Base-by-base conservation (phyloP, 2,113 vertebrate species). In the human region DNA sequence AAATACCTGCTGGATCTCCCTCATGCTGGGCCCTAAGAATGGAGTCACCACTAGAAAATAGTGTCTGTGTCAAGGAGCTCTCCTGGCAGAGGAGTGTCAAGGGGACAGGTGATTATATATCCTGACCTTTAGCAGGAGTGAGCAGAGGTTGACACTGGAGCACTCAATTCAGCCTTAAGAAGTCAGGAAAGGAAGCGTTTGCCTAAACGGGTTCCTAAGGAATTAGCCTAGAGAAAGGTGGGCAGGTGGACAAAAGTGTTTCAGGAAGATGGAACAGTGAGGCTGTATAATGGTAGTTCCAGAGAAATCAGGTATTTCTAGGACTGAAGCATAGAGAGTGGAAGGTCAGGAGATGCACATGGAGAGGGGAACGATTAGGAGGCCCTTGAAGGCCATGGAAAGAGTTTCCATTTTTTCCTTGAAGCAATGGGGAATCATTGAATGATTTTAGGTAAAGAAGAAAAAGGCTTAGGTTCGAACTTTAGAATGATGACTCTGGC, bases 401-500 rank as follows among this genome's bases (percentile, higher is more conserved):
- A 10, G 35, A 61, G 30, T 85, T 86, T 48, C 7, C 11, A 27
- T 79, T 90, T 90, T 50, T 68, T 83, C 7, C 40, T 96, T 68
- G 40, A 40, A 82, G 25, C 43, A 75, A 2, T 50, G 22, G 20
- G 23, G 27, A 88, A 68, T n/a, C 7, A 23, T 2, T 85, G 64
- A 55, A 38, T 84, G 50, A n/a, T 90, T 84, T 95, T 76, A 93
- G n/a, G 30, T 22, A 32, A 83, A 45, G 38, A 32, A 89, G 92
- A 11, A 6, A 57, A 88, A 84, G 35, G 7, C 25, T 80, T 1
- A 1, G 9, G 35, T 40, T 93, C 92, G 5, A 30, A 55, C 79
- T 93, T 95, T 20, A 83, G 59, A 95, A 68, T 50, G 83, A 81
- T 87, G 38, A 70, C 55, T 76, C n/a, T 90, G 64, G n/a, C 5